phyloP scores from a whole-genome alignment of 2,888 invertebrate species.

The Hedychridium roseum region DNA sequence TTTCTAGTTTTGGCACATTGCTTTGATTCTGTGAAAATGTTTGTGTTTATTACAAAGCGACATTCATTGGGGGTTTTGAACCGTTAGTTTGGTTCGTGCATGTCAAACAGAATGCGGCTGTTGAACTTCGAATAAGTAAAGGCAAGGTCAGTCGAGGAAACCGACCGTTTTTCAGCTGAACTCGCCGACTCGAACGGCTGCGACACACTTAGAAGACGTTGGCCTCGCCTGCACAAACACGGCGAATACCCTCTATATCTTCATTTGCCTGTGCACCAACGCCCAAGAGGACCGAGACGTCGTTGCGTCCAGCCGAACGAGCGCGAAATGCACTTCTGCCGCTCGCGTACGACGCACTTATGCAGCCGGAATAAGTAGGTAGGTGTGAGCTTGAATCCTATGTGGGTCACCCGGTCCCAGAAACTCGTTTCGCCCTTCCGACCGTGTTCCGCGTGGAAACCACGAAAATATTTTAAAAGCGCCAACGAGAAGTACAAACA shows the following conservation, averaged over 20 bases:
- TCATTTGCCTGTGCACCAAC: slow-evolving; percentile 34
- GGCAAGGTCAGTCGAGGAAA: slow-evolving; percentile 30
- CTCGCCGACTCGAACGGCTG: slow-evolving; percentile 13
- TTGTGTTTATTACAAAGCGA: no score
- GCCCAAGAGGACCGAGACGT: no score
- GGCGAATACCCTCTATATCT: slow-evolving; percentile 30
- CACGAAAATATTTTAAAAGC: no score
- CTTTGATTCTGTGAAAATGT: no score
- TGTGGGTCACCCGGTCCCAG: slow-evolving; percentile 60
- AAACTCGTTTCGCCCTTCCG: slow-evolving; percentile 55
- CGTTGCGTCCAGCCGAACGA: slow-evolving; percentile 13
- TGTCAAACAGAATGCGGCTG: slow-evolving; percentile 19
- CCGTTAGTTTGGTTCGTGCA: no score
- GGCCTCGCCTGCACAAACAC: slow-evolving; percentile 39
- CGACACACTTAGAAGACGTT: slow-evolving; percentile 46
- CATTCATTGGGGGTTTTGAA: no score
- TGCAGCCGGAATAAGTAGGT: slow-evolving; percentile 47
- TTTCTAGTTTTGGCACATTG: no score
- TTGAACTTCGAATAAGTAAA: slow-evolving; percentile 18
- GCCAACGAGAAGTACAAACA: no score
- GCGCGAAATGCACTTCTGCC: slow-evolving; percentile 7
- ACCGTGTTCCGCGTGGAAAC: no score
- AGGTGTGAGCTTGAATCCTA: slow-evolving; percentile 42
- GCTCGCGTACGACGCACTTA: slow-evolving; percentile 10
- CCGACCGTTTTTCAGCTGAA: slow-evolving; percentile 29